Evolutionary conservation across 2,797 vertebrate species (phyloP), one percentile per base, ranked within the genome.

Genomic region (Sitta carolinensis): DNA sequence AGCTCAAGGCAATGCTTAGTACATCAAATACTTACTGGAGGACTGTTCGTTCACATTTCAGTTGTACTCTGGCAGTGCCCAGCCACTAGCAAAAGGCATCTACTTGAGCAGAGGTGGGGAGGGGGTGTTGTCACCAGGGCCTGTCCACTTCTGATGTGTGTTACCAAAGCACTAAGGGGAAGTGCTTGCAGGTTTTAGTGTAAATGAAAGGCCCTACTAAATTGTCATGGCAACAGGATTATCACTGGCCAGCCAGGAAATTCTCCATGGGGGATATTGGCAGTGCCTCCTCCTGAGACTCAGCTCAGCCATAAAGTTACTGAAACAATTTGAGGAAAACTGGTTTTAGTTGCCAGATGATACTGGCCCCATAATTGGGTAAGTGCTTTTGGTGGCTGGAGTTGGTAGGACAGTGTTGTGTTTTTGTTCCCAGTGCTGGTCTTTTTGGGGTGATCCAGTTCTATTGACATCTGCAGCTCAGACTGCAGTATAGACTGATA

Each of bases 1-100:
- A 90, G 84, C 89, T 93, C 59, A 86, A 93, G 95, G 63, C 89
- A 78, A 36, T 21, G 63, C 50, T 93, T 84, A 91, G 86, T 88
- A 79, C 91, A 82, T 78, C 87, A 96, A 78, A 91, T 67, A 70
- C 32, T 66, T 72, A 58, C 55, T 14, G 5, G 69, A 90, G 84
- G 59, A 54, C 34, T 84, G 15, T 40, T 69, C 8, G 57, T 72
- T 80, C 21, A 20, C 16, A 16, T 29, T 43, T n/a, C 20, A 1
- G 9, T 54, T 83, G 2, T 7, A 34, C 18, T 62, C 40, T 32
- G 73, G 40, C 51, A 68, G 58, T 30, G 82, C n/a, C 23, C 11
- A 54, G 34, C 61, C 89, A 20, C 18, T 30, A 50, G 47, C 47
- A 77, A 61, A 92, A 90, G 19, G 42, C 62, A 76, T n/a, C 1